Evolutionary conservation across 2,888 invertebrate genomes (phyloP), one percentile per base, ranked within the genome.

Genomic region (Neuroscelio doddi): DNA sequence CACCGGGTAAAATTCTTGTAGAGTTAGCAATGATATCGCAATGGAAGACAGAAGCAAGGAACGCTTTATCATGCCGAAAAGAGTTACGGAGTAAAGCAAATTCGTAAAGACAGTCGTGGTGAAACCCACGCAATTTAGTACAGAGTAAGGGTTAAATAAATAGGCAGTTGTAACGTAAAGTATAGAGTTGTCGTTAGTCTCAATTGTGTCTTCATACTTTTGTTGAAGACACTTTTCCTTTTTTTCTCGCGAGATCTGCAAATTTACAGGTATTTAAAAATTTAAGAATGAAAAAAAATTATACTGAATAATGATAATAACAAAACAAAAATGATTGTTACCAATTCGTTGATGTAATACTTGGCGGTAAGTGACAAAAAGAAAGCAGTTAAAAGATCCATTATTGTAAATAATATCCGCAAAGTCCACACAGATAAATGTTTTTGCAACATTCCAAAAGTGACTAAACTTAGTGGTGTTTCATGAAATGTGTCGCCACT

Each of bases 41-140:
- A 91, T 68, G 74, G 92, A 88, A 63, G 92, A 89, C 29, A 89
- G 70, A 12, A 90, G 53, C 63, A 90, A 85, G 38, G 87, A 86
- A 2, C 90, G 91, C 85, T 88, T 89, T 14, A 91, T 87, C 80
- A 95, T 90, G 36, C 89, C 89, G 78, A 90, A 89, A 26, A 97
- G 86, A 45, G 91, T 89, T 2, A 91, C 75, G 0, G 95, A 90
- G 21, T 95, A 86, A 41, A 93, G 87, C n/a, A 96, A 87, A 86
- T 97, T 97, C 73, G 93, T 92, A 71, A 97, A 90, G 8, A 95
- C 93, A 1, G 95, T 95, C 1, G 97, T 96, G 0, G 97, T 95
- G 83, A 92, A 90, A 7, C 93, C 96, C 24, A 93, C 91, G 86
- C 96, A 97, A 75, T 92, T 94, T 51, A 95, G 86, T 55, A 97